Evolutionary conservation across 1,140 invertebrate species (phyloP), one percentile per base, ranked within the genome.

Genomic region (Microplitis demolitor): DNA sequence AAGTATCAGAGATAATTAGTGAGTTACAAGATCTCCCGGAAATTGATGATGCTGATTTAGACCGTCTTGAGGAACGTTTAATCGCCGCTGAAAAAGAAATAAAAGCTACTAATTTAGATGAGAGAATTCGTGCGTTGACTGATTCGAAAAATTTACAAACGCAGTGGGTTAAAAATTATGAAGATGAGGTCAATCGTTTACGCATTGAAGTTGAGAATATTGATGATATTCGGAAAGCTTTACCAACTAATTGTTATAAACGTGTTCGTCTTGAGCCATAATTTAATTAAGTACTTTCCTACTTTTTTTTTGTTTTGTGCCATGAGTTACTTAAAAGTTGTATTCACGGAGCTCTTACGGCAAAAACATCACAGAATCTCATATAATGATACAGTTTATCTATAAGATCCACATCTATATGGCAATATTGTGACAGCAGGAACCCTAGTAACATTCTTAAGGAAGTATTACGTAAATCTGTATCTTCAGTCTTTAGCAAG

Each of bases 221-320:
- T 56, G 91, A 93, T 78, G 91, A 93, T 33, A 98, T 99, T 74
- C 89, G 91, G 14, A 90, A 93, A 71, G 90, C 95, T 45, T 88
- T 98, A 63, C 97, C 97, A 0, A 88, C 89, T 0, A 90, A 90
- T n/a, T 99, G 97, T 84, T 96, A 92, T 85, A 94, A 94, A 78
- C 88, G 88, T 63, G 84, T 90, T 66, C 88, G 88, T 71, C 85
- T 93, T 6, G 92, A 93, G 76, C 91, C 90, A 9, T 89, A 45
- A 45, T 45, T 77, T 76, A 74, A 50, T 62, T 53, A 35, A 11
- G 24, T 24, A 54, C 37, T 68, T 50, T n/a, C 76, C 70, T 73
- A 78, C 6, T 24, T 24, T 24, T 24, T 24, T 24, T 24, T 24
- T 24, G 24, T 24, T 24, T 24, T 62, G 74, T 80, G 76, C 79